Percentiles rank a stretch among this genome's conserved stretches.
Conservation (phyloP, 2,113 vertebrate species). For the Hippocampus guttulatus region DNA sequence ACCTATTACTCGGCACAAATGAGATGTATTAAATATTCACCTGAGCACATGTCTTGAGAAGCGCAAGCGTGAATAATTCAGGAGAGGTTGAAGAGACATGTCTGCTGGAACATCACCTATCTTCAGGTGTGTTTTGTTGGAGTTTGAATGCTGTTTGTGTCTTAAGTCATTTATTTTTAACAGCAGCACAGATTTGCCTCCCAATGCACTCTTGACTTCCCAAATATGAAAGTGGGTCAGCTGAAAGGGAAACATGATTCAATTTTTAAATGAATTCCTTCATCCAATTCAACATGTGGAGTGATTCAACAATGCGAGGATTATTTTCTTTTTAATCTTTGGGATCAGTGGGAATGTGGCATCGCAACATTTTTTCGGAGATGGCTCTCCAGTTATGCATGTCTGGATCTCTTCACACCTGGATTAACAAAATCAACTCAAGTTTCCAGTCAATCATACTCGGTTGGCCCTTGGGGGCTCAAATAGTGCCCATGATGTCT, state of each 20-base stretch:
- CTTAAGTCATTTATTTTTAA: slow-evolving; percentile 1
- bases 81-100: slow-evolving; percentile 21
- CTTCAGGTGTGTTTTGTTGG: slow-evolving; percentile 6
- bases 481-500: slow-evolving; percentile 15
- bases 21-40: slow-evolving; percentile 67
- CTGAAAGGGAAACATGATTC: background rate
- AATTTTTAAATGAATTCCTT: slow-evolving; percentile 4
- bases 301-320: background rate
- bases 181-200: background rate
- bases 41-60: slow-evolving; percentile 34
- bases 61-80: slow-evolving; percentile 58
- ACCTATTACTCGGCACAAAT: slow-evolving; percentile 59
- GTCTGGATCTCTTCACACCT: slow-evolving; percentile 22
- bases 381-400: slow-evolving; percentile 32
- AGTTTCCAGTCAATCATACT: slow-evolving; percentile 33
- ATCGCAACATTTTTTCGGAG: slow-evolving; percentile 20
- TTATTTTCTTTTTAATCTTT: background rate
- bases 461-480: slow-evolving; percentile 1
- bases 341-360: slow-evolving; percentile 7
- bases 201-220: slow-evolving; percentile 4
- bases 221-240: slow-evolving; percentile 7
- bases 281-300: background rate
- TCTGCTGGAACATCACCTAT: slow-evolving; percentile 30
- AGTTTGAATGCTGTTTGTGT: background rate
- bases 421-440: slow-evolving; percentile 40